Base-by-base conservation (phyloP, 2,113 vertebrate species). In the Camelus dromedarius region DNA sequence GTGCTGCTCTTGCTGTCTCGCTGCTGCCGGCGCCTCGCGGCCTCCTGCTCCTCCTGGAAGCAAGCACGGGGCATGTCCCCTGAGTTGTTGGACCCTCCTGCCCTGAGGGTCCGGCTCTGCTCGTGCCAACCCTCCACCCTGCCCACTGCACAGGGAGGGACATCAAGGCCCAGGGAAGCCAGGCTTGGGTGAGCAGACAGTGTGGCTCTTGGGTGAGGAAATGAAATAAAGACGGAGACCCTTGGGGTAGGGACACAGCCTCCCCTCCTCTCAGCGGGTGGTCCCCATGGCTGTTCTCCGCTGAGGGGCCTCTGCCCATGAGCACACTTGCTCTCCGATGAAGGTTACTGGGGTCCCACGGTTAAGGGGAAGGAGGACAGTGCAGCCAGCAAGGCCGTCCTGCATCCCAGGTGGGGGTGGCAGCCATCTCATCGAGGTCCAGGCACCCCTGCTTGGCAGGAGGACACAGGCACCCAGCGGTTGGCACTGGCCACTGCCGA, bases 31-130 rank as follows among this genome's bases (percentile, higher is more conserved):
- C 99, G 99, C 95, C 99, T 98, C 97, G 99, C 99, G 98, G 99
- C 99, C 98, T 99, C 99, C 98, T 99, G 99, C 98, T 99, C 99
- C 98, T 99, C 99, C 99, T 99, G 92, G 18, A 20, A 58, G 19
- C 6, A 70, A 73, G 18, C 22, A 12, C 15, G 0, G 15, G 16
- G 20, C 10, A 11, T 19, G 2, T 52, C 24, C 42, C 13, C 7
- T 0, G 32, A 58, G 38, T 42, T 42, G 38, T 42, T 42, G 13
- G 30, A 66, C 2, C 30, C 62, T 54, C 50, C 66, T 28, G 66
- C 20, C 70, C 19, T 1, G 5, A 26, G 38, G 56, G 54, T 24
- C 88, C 81, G 15, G 42, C 42, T 15, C 70, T 54, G 22, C 26
- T 69, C 60, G 19, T 4, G 20, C 18, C 77, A 75, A 62, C 22